These are phyloP conservation scores for Andrena flavipes DNA, from an alignment of 2,888 invertebrate species.

Conservation along the genomic window DNA sequence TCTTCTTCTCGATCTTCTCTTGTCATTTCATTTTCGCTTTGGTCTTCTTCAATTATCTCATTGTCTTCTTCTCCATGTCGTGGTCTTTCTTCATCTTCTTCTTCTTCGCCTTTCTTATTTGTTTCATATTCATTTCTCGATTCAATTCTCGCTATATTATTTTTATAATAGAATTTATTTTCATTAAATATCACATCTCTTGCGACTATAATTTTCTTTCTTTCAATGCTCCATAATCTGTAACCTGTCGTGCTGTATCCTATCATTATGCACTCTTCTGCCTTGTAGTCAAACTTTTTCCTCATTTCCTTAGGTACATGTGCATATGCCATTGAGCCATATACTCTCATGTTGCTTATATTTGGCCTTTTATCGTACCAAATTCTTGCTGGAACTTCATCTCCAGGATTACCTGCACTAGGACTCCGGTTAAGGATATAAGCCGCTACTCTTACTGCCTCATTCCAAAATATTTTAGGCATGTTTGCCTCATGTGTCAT, in stretches of 20 bases:
- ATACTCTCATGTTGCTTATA: slow-evolving; percentile 9
- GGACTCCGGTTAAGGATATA: slow-evolving; percentile 19
- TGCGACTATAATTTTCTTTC: background rate
- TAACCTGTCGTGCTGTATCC: slow-evolving; percentile 28
- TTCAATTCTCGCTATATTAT: background rate
- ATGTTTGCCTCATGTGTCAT: background rate
- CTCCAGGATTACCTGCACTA: background rate
- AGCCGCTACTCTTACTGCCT: slow-evolving; percentile 1
- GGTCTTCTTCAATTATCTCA: too few species aligned
- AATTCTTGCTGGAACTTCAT: background rate
- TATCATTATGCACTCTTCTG: slow-evolving; percentile 12
- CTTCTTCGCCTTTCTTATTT: background rate
- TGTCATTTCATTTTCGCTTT: too few species aligned
- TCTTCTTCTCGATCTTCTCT: too few species aligned
- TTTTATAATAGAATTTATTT: background rate
- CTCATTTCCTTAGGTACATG: slow-evolving; percentile 14
- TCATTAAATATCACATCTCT: slow-evolving; percentile 3
- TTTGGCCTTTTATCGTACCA: slow-evolving; percentile 18
- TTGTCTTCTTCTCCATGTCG: too few species aligned
- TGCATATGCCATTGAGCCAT: slow-evolving; percentile 18
- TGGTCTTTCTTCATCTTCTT: background rate
- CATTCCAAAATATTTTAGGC: slow-evolving; percentile 3
- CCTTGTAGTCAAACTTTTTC: background rate
- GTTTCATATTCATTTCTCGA: slow-evolving; percentile 9
- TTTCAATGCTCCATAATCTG: slow-evolving; percentile 25